Base-by-base conservation (phyloP, 2,113 vertebrate genomes). In the Alethe diademata region DNA sequence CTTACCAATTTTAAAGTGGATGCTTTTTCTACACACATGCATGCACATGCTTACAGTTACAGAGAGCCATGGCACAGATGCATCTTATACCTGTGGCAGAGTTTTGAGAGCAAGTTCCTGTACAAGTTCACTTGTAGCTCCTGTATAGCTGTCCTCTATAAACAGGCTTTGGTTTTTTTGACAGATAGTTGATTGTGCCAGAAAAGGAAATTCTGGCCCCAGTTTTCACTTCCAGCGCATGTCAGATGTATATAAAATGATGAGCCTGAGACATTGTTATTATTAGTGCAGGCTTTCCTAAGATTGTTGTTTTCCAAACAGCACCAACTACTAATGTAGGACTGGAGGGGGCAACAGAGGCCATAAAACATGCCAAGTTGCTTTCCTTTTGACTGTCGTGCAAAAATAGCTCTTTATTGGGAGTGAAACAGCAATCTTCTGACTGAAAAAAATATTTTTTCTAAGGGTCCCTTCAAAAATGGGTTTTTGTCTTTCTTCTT, bases 331-430 rank as follows among this genome's bases (percentile, higher is more conserved):
- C 94, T 93, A 81, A 67, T 72, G 73, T 64, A 93, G 86, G 76
- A 97, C 94, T 96, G 95, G 95, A 96, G 96, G 91, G 96, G 95
- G 96, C 96, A 97, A 96, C 65, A 95, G 92, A 96, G 96, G 92
- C 95, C 91, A 88, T 93, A 86, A 95, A 96, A 97, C 82, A 58
- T 74, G 78, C 60, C 78, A 79, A 73, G 29, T 91, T 86, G 28
- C 43, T 89, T 89, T 70, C 31, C 53, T 86, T 84, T 91, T 22
- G 5, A 71, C 40, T 47, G 12, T 64, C 43, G 60, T 89, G 56
- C 47, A 67, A 78, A 88, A 78, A 67, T 24, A 88, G 47, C 64
- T 71, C 45, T 71, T 81, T 70, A 47, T 58, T 50, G 19, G 25
- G 28, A 86, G 19, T 43, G 61, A 75, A 91, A 7, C n/a, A 70